Conservation (phyloP, 2,888 invertebrate genomes). For the Cryptus viduatorius region DNA sequence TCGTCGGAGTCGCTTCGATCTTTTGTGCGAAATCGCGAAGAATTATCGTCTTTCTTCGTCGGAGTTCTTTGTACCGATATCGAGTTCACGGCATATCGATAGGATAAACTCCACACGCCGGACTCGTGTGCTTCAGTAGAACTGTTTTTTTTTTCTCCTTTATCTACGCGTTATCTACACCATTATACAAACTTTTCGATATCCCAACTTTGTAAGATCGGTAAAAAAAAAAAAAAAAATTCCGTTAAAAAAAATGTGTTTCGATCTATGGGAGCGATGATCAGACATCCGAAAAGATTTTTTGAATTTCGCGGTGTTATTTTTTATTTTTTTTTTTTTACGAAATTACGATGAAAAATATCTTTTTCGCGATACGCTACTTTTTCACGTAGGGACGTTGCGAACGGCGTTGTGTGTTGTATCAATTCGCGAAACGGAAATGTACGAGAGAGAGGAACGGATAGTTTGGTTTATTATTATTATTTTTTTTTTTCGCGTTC, state of each 20-base stretch:
- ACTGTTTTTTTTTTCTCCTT: background rate
- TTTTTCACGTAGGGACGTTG: background rate
- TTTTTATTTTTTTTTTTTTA: background rate
- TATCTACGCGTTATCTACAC: conserved; percentile 1
- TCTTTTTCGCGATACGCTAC: background rate
- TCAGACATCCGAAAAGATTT: too few relatives aligned
- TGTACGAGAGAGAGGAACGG: background rate
- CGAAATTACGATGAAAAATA: background rate
- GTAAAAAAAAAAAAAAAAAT: too few relatives aligned
- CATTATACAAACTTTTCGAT: background rate
- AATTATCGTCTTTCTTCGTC: conserved; percentile 40
- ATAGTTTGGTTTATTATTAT: conserved; percentile 2
- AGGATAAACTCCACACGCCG: background rate
- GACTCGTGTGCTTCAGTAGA: background rate
- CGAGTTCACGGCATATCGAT: background rate
- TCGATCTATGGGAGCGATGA: too few relatives aligned
- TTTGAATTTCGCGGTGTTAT: background rate
- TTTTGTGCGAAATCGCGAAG: conserved; percentile 42
- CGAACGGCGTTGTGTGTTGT: background rate
- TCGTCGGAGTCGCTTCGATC: conserved; percentile 11
- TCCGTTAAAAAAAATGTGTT: background rate
- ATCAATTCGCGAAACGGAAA: conserved; percentile 16
- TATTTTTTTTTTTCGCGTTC: conserved; percentile 1
- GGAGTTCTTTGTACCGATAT: background rate
- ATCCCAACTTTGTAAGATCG: background rate